These are phyloP conservation scores for Candoia aspera DNA, from an alignment of 2,113 vertebrate genomes.

Conservation along the genomic window DNA sequence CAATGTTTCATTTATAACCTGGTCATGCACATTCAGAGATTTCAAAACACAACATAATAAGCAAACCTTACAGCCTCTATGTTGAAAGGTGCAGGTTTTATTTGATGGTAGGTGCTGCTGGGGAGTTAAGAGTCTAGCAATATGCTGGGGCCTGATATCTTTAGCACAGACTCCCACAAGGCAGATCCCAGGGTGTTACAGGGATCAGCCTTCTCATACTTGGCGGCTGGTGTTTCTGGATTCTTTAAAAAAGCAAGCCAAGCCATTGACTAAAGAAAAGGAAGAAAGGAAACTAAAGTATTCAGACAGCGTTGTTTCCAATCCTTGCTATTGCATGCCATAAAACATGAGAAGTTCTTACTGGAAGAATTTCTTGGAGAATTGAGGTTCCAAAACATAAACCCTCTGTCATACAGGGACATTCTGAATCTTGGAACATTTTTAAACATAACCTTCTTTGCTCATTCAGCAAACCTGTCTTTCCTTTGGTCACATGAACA, in stretches of 20 bases:
- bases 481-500: background rate
- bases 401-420: background rate
- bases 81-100: conserved; percentile 4
- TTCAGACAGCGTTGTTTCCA: background rate
- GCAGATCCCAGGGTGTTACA: background rate
- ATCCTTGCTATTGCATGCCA: background rate
- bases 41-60: background rate
- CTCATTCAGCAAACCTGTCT: background rate
- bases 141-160: background rate
- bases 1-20: conserved; percentile 24
- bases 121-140: background rate
- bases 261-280: background rate
- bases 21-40: conserved; percentile 11
- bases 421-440: background rate
- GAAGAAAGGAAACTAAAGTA: background rate
- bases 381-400: background rate
- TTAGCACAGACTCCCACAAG: background rate
- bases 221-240: background rate
- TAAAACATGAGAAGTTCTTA: background rate
- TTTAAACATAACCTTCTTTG: background rate
- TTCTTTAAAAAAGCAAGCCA: background rate
- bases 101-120: background rate
- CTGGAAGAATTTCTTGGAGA: background rate
- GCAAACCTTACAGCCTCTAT: background rate
- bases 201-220: background rate